Percentiles rank a stretch among this genome's conserved stretches.
These are phyloP conservation scores for Drosophila nigricruria DNA, from an alignment of 2,888 invertebrate species.

Conservation along the genomic window DNA sequence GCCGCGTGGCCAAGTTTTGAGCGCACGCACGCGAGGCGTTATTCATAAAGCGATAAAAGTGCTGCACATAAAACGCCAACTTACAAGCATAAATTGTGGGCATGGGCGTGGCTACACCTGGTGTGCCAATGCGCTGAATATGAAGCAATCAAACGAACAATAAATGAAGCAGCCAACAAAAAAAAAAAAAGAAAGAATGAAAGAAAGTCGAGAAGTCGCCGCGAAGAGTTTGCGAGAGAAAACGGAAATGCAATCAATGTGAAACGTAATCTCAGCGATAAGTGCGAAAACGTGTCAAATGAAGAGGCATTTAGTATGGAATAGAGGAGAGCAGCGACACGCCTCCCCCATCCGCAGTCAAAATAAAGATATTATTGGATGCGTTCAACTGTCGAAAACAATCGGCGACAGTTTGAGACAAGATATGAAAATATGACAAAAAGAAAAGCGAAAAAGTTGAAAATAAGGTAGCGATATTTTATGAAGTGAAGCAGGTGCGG, in stretches of 20 bases:
- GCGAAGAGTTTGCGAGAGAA: slow-evolving; percentile 7
- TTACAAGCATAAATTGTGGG: slow-evolving; percentile 64
- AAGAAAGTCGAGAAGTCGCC: slow-evolving; percentile 26
- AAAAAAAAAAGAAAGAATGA: background rate
- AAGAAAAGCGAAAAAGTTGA: slow-evolving; percentile 49
- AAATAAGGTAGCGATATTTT: slow-evolving; percentile 31
- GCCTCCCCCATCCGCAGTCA: slow-evolving; percentile 27
- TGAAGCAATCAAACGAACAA: slow-evolving; percentile 78
- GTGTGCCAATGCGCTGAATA: slow-evolving; percentile 51
- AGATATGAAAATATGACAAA: slow-evolving; percentile 56
- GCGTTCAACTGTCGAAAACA: slow-evolving; percentile 57
- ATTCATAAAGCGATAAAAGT: slow-evolving; percentile 78
- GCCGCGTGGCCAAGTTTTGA: slow-evolving; percentile 52
- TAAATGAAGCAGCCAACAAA: slow-evolving; percentile 56
- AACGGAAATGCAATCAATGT: slow-evolving; percentile 74
- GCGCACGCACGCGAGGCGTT: slow-evolving; percentile 68
- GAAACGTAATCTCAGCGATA: slow-evolving; percentile 79
- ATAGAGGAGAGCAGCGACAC: background rate
- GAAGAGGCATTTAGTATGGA: slow-evolving; percentile 23
- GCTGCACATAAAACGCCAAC: slow-evolving; percentile 61
- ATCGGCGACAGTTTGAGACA: slow-evolving; percentile 50
- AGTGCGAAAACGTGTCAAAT: slow-evolving; percentile 79
- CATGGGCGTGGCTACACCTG: slow-evolving; percentile 25
- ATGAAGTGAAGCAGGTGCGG: background rate
- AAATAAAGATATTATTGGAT: slow-evolving; percentile 38